A percentile compares a stretch with the other conserved stretches of the same genome.
Conservation (phyloP, 2,113 vertebrate species). For the Hypanus sabinus region DNA sequence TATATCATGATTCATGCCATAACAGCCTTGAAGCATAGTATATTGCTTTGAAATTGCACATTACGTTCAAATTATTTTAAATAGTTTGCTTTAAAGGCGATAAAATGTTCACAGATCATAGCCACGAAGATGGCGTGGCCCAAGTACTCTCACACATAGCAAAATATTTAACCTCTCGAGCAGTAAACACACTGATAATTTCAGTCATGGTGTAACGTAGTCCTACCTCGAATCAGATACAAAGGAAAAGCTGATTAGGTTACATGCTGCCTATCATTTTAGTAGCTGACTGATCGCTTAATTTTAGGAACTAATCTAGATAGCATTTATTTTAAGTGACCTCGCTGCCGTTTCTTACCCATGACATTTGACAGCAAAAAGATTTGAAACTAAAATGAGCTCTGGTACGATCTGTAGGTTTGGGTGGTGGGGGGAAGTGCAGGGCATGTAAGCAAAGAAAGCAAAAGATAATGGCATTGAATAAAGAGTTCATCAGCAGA, state of each 20-base stretch:
- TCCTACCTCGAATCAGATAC: neutral
- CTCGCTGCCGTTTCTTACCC: neutral
- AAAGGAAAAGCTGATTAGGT: constrained; percentile 22
- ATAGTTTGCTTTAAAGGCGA: neutral
- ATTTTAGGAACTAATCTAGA: neutral
- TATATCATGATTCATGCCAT: neutral
- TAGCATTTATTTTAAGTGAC: neutral
- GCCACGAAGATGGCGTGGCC: neutral
- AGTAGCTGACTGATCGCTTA: neutral
- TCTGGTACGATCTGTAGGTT: neutral
- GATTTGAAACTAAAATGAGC: neutral
- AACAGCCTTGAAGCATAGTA: neutral
- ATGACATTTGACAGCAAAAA: neutral
- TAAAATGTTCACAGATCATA: neutral
- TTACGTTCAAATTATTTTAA: neutral
- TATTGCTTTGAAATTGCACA: neutral
- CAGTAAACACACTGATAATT: neutral
- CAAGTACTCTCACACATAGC: neutral
- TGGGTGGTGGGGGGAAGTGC: neutral
- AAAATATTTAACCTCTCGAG: neutral
- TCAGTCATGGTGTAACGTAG: neutral
- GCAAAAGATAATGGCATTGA: neutral
- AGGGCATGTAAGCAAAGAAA: neutral
- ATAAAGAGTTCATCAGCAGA: neutral
- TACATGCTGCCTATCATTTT: neutral